Percentiles rank a stretch among this genome's conserved stretches.
These are phyloP conservation scores for Eurystomus glaucurus DNA, from an alignment of 2,797 vertebrate genomes.

Conservation along the genomic window DNA sequence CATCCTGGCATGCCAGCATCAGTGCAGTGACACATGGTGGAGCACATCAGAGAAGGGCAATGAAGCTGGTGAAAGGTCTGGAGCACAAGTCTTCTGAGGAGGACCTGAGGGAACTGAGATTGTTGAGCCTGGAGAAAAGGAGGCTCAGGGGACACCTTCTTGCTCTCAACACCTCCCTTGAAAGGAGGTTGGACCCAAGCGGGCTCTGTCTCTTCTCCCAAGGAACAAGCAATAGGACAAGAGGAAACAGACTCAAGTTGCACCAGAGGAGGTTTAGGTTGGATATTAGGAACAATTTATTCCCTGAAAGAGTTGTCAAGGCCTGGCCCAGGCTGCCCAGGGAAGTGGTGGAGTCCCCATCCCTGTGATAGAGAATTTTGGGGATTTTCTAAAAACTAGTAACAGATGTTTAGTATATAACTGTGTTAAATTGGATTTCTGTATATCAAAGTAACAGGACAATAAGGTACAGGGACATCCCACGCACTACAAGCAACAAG, in stretches of 20 bases:
- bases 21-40: neutral
- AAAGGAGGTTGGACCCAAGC: neutral
- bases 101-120: neutral
- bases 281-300: neutral
- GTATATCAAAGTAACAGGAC: too few species aligned
- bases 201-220: neutral
- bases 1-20: rapidly evolving
- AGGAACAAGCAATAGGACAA: neutral
- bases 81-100: neutral
- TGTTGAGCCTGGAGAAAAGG: too few species aligned
- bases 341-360: neutral
- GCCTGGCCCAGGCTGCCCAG: neutral
- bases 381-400: too few species aligned
- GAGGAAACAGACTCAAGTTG: neutral
- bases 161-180: neutral
- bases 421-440: too few species aligned
- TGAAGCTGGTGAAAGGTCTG: too few species aligned
- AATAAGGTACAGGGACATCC: too few species aligned
- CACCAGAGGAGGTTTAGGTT: neutral
- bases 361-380: too few species aligned
- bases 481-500: too few species aligned
- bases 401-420: too few species aligned
- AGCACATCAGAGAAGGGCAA: neutral
- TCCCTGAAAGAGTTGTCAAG: neutral
- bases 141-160: neutral